These are phyloP conservation scores for Indicator indicator DNA, from an alignment of 2,113 vertebrate species.

Conservation along the genomic window DNA sequence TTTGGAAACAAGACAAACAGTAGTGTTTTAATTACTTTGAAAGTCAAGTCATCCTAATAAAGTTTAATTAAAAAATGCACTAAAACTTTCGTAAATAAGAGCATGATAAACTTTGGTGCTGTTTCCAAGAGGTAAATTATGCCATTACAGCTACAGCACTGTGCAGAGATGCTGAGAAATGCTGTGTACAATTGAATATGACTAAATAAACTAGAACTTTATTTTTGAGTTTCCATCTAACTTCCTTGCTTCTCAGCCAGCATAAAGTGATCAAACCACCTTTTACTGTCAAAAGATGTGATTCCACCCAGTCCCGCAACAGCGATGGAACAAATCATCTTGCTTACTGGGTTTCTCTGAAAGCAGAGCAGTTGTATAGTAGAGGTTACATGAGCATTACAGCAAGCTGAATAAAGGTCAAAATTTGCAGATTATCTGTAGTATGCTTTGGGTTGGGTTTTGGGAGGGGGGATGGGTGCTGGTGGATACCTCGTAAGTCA, in stretches of 20 bases:
- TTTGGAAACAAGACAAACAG: constrained; percentile 34
- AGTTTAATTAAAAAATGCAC: constrained; percentile 3
- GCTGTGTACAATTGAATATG: not conserved
- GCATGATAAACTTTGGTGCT: not conserved
- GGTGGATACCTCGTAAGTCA: not conserved
- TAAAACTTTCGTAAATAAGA: not conserved
- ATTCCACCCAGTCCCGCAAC: not conserved
- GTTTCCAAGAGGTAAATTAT: not conserved
- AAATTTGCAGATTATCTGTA: not conserved
- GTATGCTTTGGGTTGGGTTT: not conserved
- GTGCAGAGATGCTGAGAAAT: not conserved
- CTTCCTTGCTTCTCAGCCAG: not conserved
- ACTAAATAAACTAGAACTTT: not conserved
- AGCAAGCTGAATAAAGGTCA: not conserved
- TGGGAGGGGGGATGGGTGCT: not conserved
- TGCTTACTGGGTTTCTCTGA: not conserved
- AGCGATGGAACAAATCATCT: not conserved
- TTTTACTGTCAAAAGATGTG: not conserved
- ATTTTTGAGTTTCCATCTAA: not conserved
- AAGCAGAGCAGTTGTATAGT: rapidly evolving
- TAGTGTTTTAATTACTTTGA: constrained; percentile 19
- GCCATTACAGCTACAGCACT: not conserved
- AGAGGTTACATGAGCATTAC: not conserved
- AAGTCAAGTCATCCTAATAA: constrained; percentile 2
- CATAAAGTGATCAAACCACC: not conserved